A percentile compares a stretch with the other conserved stretches of the same genome.
These are phyloP conservation scores for Raillietiella orientalis DNA, from an alignment of 2,888 invertebrate species.

Conservation along the genomic window DNA sequence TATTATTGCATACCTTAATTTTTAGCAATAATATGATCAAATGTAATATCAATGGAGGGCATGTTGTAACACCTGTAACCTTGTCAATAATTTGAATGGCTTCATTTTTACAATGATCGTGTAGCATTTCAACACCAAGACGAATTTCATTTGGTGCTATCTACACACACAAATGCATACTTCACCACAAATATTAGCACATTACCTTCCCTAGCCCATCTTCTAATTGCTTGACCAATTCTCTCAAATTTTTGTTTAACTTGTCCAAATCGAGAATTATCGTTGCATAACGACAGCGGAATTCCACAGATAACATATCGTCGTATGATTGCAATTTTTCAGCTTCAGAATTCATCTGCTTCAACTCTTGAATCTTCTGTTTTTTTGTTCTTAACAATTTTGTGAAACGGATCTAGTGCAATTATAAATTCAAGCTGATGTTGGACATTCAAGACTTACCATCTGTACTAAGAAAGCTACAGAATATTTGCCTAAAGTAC, in stretches of 20 bases:
- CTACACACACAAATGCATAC: constrained; percentile 9
- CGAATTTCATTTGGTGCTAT: constrained; percentile 69
- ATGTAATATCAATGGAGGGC: constrained; percentile 3
- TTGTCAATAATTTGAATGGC: too few species aligned
- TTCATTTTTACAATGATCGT: too few species aligned
- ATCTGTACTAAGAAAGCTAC: constrained; percentile 50
- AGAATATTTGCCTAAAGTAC: constrained; percentile 44
- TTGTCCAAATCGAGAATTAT: constrained; percentile 56
- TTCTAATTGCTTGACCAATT: constrained; percentile 54
- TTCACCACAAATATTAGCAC: too few species aligned
- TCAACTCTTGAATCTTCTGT: constrained; percentile 38
- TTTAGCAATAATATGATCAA: neutral
- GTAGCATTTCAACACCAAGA: too few species aligned
- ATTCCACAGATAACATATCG: constrained; percentile 44
- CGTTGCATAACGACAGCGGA: constrained; percentile 62
- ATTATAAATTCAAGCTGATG: too few species aligned
- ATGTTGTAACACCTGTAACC: too few species aligned
- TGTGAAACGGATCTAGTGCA: too few species aligned
- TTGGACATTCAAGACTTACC: too few species aligned
- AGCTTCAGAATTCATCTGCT: constrained; percentile 61
- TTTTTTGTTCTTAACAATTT: constrained; percentile 55
- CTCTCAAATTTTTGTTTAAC: constrained; percentile 53
- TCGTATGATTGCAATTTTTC: constrained; percentile 54
- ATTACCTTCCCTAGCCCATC: constrained; percentile 11
- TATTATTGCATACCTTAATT: neutral